These are phyloP conservation scores for Trilocha varians DNA, from an alignment of 2,888 invertebrate genomes.

Conservation along the genomic window DNA sequence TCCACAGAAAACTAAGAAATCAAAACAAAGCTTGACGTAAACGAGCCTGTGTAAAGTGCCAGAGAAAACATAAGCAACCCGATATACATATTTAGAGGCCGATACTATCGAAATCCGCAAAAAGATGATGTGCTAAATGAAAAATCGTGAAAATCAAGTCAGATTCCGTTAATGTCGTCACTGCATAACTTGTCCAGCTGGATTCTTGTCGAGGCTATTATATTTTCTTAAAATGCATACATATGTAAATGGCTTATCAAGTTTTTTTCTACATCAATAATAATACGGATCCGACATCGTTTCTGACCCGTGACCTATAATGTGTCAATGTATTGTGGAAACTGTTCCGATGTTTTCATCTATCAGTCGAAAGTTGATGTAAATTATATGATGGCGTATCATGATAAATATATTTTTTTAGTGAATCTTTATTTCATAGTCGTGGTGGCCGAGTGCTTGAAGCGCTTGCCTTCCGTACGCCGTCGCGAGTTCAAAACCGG, in stretches of 20 bases:
- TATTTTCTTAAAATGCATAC: slow-evolving; percentile 1
- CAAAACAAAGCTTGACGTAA: background rate
- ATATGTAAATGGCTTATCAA: slow-evolving; percentile 2
- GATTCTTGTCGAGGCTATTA: slow-evolving; percentile 12
- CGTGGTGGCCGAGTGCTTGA: too few relatives aligned
- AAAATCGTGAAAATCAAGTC: slow-evolving; percentile 18
- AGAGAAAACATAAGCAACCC: background rate
- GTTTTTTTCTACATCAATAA: background rate
- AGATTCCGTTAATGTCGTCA: slow-evolving; percentile 15
- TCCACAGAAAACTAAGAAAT: background rate
- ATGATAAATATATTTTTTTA: background rate
- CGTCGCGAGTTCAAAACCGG: too few relatives aligned
- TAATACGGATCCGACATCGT: slow-evolving; percentile 1
- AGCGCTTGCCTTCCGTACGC: too few relatives aligned
- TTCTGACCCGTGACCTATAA: background rate
- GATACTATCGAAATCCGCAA: slow-evolving; percentile 7
- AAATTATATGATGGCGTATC: background rate
- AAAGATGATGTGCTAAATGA: slow-evolving; percentile 23
- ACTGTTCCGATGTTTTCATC: background rate
- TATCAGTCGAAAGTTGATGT: background rate
- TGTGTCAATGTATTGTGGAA: background rate
- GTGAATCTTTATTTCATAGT: background rate
- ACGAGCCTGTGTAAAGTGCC: background rate
- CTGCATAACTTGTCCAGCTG: slow-evolving; percentile 13
- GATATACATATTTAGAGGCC: background rate